Base-by-base conservation (phyloP, 2,113 vertebrate species). In the Epinephelus lanceolatus region DNA sequence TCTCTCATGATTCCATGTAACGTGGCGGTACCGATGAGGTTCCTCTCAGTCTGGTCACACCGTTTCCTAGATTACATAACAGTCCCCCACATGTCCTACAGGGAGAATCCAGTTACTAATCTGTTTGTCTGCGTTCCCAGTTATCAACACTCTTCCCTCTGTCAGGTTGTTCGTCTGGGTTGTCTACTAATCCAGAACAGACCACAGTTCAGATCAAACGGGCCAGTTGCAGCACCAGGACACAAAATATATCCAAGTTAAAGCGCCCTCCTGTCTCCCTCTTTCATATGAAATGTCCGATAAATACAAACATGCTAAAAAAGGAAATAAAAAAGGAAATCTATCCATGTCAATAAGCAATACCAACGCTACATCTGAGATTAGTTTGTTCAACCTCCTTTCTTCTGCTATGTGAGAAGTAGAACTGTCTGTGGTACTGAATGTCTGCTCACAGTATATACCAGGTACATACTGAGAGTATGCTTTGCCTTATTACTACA, bases 351-450 rank as follows among this genome's bases (percentile, higher is more conserved):
- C 53, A 59, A 11, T 7, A 70, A 71, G 55, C 37, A 68, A 49
- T 55, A 52, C 21, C 10, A 45, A 18, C 42, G 51, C 18, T 6
- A 5, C 27, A 37, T 18, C 51, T 61, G 25, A 61, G 13, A 62
- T 23, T 2, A 15, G 4, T 7, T 65, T 17, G 42, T 33, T 57
- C 5, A 25, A 30, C 18, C 17, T 12, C 33, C 13, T 12, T 33
- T n/a, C 6, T 45, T 45, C n/a, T 30, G 18, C 78, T 66, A 57
- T 17, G 42, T 42, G 13, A 52, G n/a, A 18, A 23, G 21, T 2
- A 23, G 40, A 80, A 30, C 79, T 83, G 79, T 83, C 84, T 80
- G 23, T 68, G 77, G 90, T 83, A 10, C 79, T 87, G 79, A 83
- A 80, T 14, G 6, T 60, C 27, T 68, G 27, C 2, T 40, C 30